Evolutionary conservation across 2,113 vertebrate species (phyloP).

Genomic region (Madoqua kirkii): DNA sequence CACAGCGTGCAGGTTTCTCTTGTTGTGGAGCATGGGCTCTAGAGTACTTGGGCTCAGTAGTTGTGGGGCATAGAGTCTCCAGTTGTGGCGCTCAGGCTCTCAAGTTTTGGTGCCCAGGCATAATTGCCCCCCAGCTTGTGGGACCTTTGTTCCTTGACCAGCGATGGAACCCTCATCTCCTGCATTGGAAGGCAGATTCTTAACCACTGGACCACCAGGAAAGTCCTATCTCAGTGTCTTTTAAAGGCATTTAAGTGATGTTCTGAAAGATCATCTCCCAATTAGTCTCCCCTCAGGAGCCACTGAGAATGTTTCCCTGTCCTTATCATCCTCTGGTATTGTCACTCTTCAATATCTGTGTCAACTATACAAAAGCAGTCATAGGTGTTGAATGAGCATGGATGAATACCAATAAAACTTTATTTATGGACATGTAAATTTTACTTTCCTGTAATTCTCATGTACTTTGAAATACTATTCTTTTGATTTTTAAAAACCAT

Average conservation of each 20-base stretch:
- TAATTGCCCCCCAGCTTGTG: background rate
- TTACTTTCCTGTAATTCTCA: slow-evolving; percentile 20
- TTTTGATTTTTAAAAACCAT: slow-evolving; percentile 10
- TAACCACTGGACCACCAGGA: background rate
- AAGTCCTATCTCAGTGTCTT: background rate
- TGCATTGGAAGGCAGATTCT: background rate
- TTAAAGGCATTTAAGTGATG: background rate
- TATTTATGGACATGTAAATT: slow-evolving; percentile 24
- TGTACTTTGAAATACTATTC: slow-evolving; percentile 25
- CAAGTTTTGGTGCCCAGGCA: background rate
- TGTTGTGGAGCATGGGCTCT: background rate
- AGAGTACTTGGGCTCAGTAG: background rate
- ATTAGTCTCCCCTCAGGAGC: slow-evolving; percentile 5
- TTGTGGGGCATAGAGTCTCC: background rate
- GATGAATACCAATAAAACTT: slow-evolving; percentile 28
- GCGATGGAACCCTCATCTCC: background rate
- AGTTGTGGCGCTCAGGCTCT: background rate
- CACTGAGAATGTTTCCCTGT: background rate
- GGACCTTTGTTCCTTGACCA: background rate
- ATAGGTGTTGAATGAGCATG: background rate
- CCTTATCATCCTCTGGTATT: background rate
- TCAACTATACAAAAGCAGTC: background rate
- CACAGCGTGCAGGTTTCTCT: background rate
- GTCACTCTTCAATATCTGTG: slow-evolving; percentile 12
- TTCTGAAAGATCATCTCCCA: slow-evolving; percentile 19